Conservation (phyloP, 2,888 invertebrate species). For the Polydrusus pterygomalis region DNA sequence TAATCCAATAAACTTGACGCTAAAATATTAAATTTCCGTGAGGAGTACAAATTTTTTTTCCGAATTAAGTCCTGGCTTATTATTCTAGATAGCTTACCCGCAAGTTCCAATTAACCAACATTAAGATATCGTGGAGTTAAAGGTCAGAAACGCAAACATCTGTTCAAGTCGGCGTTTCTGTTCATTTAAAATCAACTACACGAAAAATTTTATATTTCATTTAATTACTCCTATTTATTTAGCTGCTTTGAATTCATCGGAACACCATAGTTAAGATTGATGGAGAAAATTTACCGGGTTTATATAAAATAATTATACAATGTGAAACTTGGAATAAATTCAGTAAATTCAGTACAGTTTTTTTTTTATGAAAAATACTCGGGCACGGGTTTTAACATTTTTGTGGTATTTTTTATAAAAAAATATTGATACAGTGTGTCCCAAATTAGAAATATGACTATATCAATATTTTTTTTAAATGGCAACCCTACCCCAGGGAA, state of each 20-base stretch:
- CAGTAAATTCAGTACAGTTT: too few relatives aligned
- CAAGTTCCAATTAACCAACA: constrained; percentile 43
- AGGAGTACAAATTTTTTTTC: constrained; percentile 10
- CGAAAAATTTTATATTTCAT: constrained; percentile 42
- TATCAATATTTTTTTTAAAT: too few relatives aligned
- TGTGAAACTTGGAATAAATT: too few relatives aligned
- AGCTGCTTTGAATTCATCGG: constrained; percentile 16
- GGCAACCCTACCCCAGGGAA: too few relatives aligned
- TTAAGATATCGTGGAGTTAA: constrained; percentile 44
- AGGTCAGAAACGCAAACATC: constrained; percentile 49
- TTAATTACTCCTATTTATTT: constrained; percentile 36
- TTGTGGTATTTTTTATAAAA: too few relatives aligned
- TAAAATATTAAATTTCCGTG: too few relatives aligned
- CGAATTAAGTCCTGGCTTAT: constrained; percentile 28
- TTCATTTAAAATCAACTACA: constrained; percentile 46
- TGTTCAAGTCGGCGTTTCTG: constrained; percentile 44
- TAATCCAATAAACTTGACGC: too few relatives aligned
- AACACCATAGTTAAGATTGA: constrained; percentile 21
- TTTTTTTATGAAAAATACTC: not conserved
- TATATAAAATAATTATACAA: not conserved
- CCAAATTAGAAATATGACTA: too few relatives aligned
- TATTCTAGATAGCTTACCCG: constrained; percentile 35
- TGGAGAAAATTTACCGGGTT: constrained; percentile 17
- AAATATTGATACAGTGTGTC: too few relatives aligned
- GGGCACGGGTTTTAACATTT: too few relatives aligned